Conservation (phyloP, 2,113 vertebrate species). For the Ciconia maguari region DNA sequence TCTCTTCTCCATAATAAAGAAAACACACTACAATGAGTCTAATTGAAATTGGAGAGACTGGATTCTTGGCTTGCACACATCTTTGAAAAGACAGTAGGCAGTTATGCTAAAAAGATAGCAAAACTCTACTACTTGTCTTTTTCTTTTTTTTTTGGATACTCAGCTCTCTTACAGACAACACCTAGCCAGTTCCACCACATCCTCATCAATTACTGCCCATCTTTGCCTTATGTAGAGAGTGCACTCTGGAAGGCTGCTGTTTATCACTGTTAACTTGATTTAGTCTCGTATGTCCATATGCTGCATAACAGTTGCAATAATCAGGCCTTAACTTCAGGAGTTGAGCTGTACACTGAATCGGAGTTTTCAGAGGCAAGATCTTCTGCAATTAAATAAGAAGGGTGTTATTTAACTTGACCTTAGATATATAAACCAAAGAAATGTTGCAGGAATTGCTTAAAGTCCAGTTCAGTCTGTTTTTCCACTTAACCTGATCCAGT, state of each 20-base stretch:
- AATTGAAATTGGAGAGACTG: conserved; percentile 68
- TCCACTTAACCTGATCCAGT: neutral
- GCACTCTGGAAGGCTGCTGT: conserved; percentile 60
- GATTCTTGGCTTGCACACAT: conserved; percentile 64
- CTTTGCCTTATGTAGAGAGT: conserved; percentile 65
- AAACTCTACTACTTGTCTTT: conserved; percentile 75
- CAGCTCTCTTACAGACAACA: conserved; percentile 58
- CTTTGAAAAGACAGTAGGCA: conserved; percentile 81
- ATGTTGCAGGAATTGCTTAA: neutral
- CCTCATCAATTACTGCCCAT: conserved; percentile 69
- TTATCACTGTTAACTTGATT: conserved; percentile 67
- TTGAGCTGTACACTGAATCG: conserved; percentile 85
- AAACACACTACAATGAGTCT: conserved; percentile 71
- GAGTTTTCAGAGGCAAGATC: conserved; percentile 92
- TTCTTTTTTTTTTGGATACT: conserved; percentile 45
- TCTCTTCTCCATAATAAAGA: conserved; percentile 71
- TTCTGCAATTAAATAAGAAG: conserved; percentile 75
- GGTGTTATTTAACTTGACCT: neutral
- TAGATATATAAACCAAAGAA: neutral
- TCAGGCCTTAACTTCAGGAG: conserved; percentile 95
- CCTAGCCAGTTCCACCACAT: conserved; percentile 60
- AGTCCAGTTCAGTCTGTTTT: neutral
- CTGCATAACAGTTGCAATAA: neutral
- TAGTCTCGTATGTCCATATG: conserved; percentile 54
- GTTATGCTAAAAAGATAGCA: conserved; percentile 63